These are phyloP conservation scores for Ictalurus punctatus DNA, from an alignment of 2,113 vertebrate species.

Conservation along the genomic window DNA sequence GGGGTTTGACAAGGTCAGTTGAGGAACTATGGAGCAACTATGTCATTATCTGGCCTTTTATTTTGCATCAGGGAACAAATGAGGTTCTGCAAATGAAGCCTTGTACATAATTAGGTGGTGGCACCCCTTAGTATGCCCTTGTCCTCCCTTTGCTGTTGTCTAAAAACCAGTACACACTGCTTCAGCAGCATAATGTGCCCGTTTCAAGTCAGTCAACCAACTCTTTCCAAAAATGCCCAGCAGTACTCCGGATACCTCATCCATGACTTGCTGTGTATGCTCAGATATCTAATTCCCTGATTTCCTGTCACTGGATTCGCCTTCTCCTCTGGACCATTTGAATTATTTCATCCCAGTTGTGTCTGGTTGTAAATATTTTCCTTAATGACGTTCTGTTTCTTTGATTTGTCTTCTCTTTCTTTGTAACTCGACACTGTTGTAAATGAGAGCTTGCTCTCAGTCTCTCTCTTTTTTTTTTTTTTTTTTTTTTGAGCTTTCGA, in stretches of 20 bases:
- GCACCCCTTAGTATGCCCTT: background rate
- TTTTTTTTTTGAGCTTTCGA: background rate
- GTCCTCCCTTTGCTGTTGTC: background rate
- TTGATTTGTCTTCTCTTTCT: background rate
- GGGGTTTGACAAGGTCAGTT: background rate
- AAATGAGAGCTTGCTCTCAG: background rate
- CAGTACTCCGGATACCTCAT: background rate
- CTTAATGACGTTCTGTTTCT: background rate
- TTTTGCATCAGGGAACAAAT: background rate
- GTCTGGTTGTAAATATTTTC: background rate
- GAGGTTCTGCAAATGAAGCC: background rate
- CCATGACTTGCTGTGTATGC: background rate
- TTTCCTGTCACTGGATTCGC: background rate
- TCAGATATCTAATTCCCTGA: background rate
- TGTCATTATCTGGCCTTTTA: background rate
- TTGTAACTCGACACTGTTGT: background rate
- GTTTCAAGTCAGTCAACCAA: background rate
- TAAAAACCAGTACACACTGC: background rate
- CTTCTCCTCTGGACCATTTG: background rate
- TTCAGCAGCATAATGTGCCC: background rate
- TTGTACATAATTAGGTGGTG: background rate
- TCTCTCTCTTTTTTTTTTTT: background rate
- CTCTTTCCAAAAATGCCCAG: conserved; percentile 28
- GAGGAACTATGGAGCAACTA: background rate
- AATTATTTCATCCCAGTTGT: background rate